Conservation (phyloP, 2,797 vertebrate genomes). For the Clamator glandarius region DNA sequence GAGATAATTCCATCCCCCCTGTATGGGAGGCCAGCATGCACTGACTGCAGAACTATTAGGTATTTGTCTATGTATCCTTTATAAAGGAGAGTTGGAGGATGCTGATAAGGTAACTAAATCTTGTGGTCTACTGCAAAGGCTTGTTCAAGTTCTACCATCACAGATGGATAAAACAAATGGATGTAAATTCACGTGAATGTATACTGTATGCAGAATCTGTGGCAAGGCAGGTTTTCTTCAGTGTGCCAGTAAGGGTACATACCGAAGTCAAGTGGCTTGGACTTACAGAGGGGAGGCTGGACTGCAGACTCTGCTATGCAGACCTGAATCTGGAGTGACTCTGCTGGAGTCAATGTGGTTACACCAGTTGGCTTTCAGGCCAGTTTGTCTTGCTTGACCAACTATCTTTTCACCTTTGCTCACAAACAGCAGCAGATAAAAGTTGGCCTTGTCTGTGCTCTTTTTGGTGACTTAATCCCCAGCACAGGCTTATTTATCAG, state of each 20-base stretch:
- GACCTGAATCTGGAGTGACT: not conserved
- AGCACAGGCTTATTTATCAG: conserved; percentile 24
- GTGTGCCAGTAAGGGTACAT: not conserved
- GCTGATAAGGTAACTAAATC: not conserved
- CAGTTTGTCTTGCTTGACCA: not conserved
- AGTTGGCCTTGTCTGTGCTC: conserved; percentile 43
- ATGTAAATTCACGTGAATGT: not conserved
- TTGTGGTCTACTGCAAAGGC: not conserved
- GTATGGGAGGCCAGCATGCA: not conserved
- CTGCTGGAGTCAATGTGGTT: not conserved
- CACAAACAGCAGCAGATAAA: conserved; percentile 59
- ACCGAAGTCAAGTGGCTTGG: not conserved
- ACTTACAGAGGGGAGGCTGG: not conserved
- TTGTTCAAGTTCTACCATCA: not conserved
- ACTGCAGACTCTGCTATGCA: not conserved
- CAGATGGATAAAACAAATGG: not conserved
- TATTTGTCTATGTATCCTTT: not conserved
- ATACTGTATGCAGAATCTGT: not conserved
- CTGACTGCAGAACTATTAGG: conserved; percentile 13
- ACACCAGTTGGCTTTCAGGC: not conserved
- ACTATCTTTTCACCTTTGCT: conserved; percentile 51
- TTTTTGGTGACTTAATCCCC: conserved; percentile 55
- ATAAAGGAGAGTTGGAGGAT: not conserved
- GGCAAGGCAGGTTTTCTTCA: not conserved
- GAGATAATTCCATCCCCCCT: conserved; percentile 7